Conservation (phyloP, 2,888 invertebrate species). For the Adineta ricciae region DNA sequence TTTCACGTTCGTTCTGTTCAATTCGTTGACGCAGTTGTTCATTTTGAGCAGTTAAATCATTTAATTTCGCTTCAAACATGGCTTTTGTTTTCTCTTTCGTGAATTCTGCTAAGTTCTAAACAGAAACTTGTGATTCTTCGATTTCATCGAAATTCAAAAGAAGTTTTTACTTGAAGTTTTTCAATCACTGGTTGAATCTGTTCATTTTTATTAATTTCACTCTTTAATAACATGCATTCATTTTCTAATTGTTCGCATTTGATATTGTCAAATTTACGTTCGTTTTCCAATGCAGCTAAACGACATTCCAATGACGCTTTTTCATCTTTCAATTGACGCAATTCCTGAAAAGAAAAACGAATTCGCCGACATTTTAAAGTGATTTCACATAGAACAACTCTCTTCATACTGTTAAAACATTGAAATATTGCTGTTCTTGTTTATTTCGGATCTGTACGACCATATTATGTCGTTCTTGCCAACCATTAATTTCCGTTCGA, state of each 20-base stretch:
- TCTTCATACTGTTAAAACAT: not conserved
- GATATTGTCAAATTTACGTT: not conserved
- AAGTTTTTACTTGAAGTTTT: not conserved
- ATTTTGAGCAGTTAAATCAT: not conserved
- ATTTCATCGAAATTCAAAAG: not conserved
- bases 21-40: not conserved
- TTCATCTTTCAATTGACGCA: not conserved
- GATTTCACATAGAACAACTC: no score
- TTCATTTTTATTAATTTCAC: not conserved
- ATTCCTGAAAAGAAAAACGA: not conserved
- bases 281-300: not conserved
- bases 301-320: not conserved
- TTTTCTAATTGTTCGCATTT: not conserved
- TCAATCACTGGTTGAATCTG: not conserved
- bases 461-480: not conserved
- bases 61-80: not conserved
- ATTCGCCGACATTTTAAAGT: no score
- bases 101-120: not conserved
- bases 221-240: not conserved
- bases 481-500: not conserved
- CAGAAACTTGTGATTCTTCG: no score
- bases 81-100: not conserved
- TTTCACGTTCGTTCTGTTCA: not conserved
- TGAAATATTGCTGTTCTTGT: slow-evolving; percentile 3
- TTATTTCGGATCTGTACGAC: not conserved